A percentile compares a stretch with the other conserved stretches of the same genome.
Evolutionary conservation across 2,888 invertebrate genomes (phyloP).

Genomic region (Zygogramma bicolorata): DNA sequence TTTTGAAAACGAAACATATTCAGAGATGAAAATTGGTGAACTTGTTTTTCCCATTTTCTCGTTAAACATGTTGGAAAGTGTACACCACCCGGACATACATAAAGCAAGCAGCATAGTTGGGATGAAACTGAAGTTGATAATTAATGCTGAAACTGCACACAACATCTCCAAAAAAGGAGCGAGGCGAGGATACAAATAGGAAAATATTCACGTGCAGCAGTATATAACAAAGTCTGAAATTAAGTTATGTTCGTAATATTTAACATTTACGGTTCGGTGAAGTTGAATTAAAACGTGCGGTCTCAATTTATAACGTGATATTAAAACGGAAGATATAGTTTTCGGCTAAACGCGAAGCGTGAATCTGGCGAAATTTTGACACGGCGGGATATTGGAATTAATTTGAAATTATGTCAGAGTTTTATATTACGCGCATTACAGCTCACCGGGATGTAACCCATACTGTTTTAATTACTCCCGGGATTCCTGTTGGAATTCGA

Average conservation of each 20-base stretch:
- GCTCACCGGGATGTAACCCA: neutral
- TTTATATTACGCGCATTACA: neutral
- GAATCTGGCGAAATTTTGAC: slow-evolving; percentile 20
- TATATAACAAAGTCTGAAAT: slow-evolving; percentile 34
- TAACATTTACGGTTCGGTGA: slow-evolving; percentile 35
- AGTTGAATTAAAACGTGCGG: slow-evolving; percentile 48
- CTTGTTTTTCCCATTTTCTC: no score
- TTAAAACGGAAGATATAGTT: slow-evolving; percentile 49
- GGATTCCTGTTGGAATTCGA: neutral
- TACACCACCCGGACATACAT: neutral
- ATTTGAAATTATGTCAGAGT: neutral
- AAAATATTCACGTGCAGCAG: slow-evolving; percentile 9
- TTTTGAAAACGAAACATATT: no score
- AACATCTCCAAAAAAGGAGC: slow-evolving; percentile 10
- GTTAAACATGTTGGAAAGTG: neutral
- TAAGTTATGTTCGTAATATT: slow-evolving; percentile 48
- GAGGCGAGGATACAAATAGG: slow-evolving; percentile 16
- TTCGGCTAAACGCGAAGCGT: slow-evolving; percentile 29
- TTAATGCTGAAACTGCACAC: slow-evolving; percentile 25
- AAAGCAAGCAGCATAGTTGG: neutral
- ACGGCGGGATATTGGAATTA: slow-evolving; percentile 9
- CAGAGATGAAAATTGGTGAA: no score
- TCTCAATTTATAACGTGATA: slow-evolving; percentile 53
- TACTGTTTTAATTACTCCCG: neutral
- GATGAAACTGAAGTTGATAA: slow-evolving; percentile 18